These are phyloP conservation scores for Miltochrista miniata DNA, from an alignment of 2,888 invertebrate genomes.

Conservation along the genomic window DNA sequence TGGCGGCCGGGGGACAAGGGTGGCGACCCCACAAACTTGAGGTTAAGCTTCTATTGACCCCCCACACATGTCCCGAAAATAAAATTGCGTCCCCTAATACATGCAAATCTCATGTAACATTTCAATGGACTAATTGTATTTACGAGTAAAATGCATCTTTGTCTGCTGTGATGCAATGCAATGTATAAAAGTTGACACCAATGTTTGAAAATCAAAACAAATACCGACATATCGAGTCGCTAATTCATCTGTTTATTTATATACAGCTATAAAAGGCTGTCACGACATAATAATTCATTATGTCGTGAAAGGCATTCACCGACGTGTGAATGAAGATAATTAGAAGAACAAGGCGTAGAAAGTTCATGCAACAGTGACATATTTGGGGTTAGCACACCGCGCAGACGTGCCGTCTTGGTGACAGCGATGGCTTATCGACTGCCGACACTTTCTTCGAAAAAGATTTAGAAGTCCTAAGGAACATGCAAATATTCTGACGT, in stretches of 20 bases:
- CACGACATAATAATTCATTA: slow-evolving; percentile 30
- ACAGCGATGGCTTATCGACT: slow-evolving; percentile 29
- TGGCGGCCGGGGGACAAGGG: too few species aligned
- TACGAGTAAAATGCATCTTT: too few species aligned
- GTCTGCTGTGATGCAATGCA: too few species aligned
- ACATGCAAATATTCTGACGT: slow-evolving; percentile 13
- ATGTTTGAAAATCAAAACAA: too few species aligned
- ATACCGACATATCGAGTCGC: slow-evolving; percentile 11
- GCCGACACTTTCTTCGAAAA: slow-evolving; percentile 29
- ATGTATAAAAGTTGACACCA: too few species aligned
- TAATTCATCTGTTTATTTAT: slow-evolving; percentile 24
- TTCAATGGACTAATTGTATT: too few species aligned
- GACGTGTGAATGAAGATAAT: slow-evolving; percentile 44
- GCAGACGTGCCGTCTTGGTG: slow-evolving; percentile 8
- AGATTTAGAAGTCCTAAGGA: slow-evolving; percentile 25
- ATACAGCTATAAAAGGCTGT: slow-evolving; percentile 13
- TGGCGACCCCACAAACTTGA: too few species aligned
- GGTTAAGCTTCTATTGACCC: too few species aligned
- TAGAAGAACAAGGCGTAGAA: slow-evolving; percentile 37
- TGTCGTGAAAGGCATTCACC: slow-evolving; percentile 22
- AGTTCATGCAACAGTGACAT: slow-evolving; percentile 28
- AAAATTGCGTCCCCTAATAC: too few species aligned
- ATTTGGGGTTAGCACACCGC: slow-evolving; percentile 23
- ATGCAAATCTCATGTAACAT: too few species aligned
- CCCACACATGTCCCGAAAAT: too few species aligned